Base-by-base conservation (phyloP, 2,113 vertebrate genomes). In the Nyctibius bracteatus region DNA sequence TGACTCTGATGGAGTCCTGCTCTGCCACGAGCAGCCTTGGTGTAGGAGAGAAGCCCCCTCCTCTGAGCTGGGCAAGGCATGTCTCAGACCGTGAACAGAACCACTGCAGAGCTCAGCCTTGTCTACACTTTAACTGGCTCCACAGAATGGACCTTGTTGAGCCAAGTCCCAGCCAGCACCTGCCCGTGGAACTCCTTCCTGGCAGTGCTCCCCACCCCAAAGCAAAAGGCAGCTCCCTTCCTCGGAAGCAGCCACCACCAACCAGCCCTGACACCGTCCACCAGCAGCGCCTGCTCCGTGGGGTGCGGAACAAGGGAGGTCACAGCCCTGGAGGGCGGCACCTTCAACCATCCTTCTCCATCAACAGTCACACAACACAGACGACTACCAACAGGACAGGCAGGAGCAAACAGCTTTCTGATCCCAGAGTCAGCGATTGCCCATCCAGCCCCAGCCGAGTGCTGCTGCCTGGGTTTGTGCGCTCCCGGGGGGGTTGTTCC, bases 381-480 rank as follows among this genome's bases (percentile, higher is more conserved):
- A 46, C 8, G 19, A 14, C 7, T 4, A 11, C 11, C 12, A 14
- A 27, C 31, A 43, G 46, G 35, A 12, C 55, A 63, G 68, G 49
- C 57, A 63, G 27, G 7, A 43, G 33, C 8, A 35, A 41, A 5
- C 59, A 7, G 1, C 16, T 37, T 33, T 19, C 72, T 6, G 5
- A 10, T 7, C 43, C 52, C 16, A 5, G 1, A 1, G 15, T 4
- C 8, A 46, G 14, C 7, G 0, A 17, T 2, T 9, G 11, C 30
- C 25, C 2, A 30, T 55, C 54, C 35, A 30, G 54, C 23, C 57
- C 72, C 71, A 37, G 66, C 19, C 6, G 6, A 33, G 21, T 16
- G 19, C 71, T 52, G 19, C 41, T 43, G n/a, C n/a, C n/a, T n/a
- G n/a, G n/a, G n/a, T n/a, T n/a, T n/a, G n/a, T n/a, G n/a, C n/a